A percentile compares a stretch with the other conserved stretches of the same genome.
phyloP scores from a whole-genome alignment of 1,140 invertebrate species.

The Magallana angulata region DNA sequence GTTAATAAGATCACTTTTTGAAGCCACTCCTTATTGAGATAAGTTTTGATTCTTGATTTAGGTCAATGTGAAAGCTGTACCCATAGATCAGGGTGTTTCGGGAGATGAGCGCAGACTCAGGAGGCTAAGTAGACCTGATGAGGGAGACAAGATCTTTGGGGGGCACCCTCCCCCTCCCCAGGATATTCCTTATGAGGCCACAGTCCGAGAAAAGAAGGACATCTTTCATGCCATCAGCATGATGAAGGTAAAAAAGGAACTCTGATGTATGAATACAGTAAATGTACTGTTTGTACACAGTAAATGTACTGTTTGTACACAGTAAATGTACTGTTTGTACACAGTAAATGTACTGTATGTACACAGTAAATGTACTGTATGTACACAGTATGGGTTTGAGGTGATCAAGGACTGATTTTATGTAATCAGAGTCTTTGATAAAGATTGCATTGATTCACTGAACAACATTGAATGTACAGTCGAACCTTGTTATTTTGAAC shows the following conservation, averaged over 20 bases:
- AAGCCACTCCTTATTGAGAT: too few species aligned
- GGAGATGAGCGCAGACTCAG: conserved; percentile 78
- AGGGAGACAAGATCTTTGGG: conserved; percentile 84
- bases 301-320: background rate
- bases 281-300: background rate
- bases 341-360: background rate
- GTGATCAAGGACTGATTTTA: too few species aligned
- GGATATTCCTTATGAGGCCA: conserved; percentile 91
- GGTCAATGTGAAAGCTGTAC: conserved; percentile 87
- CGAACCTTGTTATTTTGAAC: too few species aligned
- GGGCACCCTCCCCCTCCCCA: conserved; percentile 86
- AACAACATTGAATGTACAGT: too few species aligned
- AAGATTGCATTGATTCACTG: too few species aligned
- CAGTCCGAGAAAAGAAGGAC: conserved; percentile 91
- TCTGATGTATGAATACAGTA: background rate
- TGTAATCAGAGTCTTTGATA: too few species aligned
- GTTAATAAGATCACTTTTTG: too few species aligned
- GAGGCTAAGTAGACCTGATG: conserved; percentile 84
- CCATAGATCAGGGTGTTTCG: conserved; percentile 83
- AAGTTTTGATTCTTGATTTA: conserved; percentile 63
- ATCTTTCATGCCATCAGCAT: conserved; percentile 95
- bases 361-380: background rate
- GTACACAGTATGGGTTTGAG: too few species aligned
- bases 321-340: too few species aligned
- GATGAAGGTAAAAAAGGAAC: conserved; percentile 86